Evolutionary conservation across 2,888 invertebrate species (phyloP).

Genomic region (Agriopis marginaria): DNA sequence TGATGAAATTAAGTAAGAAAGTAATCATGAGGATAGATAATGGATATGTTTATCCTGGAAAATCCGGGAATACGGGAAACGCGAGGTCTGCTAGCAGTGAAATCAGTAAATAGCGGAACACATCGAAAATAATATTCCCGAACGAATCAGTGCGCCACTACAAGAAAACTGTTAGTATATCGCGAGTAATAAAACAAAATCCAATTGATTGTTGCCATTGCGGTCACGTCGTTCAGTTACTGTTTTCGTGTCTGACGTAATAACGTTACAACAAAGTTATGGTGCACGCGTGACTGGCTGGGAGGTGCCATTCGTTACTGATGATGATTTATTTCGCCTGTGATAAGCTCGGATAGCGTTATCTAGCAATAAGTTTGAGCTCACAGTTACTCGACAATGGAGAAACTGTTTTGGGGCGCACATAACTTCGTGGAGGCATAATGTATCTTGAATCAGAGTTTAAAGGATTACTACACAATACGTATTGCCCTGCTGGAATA

Average conservation of each 20-base stretch:
- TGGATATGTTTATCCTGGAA: no score
- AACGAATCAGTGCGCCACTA: conserved; percentile 23
- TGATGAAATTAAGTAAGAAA: no score
- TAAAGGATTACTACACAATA: background rate
- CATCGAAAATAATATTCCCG: conserved; percentile 18
- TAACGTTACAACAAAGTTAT: conserved; percentile 84
- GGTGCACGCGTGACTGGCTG: conserved; percentile 78
- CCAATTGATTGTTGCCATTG: conserved; percentile 84
- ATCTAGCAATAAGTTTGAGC: conserved; percentile 30
- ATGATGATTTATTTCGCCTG: conserved; percentile 36
- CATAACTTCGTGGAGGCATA: conserved; percentile 6
- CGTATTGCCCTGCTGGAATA: background rate
- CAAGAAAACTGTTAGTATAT: conserved; percentile 47
- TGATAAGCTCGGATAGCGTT: conserved; percentile 33
- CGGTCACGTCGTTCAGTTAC: conserved; percentile 84
- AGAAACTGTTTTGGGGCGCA: conserved; percentile 10
- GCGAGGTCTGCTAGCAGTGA: no score
- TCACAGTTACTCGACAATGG: conserved; percentile 13
- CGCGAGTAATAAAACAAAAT: conserved; percentile 75
- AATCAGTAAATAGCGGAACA: background rate
- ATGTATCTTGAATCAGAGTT: background rate
- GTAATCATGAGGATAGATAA: no score
- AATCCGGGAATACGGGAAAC: background rate
- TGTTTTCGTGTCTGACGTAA: conserved; percentile 85
- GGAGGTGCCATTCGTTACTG: conserved; percentile 59